Evolutionary conservation across 2,113 vertebrate species (phyloP), one percentile per base, ranked within the genome.

Genomic region (Erythrocebus patas): DNA sequence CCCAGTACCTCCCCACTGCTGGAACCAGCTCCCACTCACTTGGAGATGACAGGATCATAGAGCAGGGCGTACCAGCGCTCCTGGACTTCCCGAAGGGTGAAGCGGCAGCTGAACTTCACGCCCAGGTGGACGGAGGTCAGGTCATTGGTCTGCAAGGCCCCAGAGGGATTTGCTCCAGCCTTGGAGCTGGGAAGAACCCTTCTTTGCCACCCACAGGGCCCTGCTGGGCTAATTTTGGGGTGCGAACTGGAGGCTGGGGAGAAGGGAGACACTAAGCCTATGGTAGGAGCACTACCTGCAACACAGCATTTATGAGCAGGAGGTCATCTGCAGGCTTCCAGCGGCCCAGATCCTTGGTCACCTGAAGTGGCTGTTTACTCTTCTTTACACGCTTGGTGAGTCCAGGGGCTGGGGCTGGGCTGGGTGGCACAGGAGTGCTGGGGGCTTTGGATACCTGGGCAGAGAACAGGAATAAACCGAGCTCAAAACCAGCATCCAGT

Each of bases 101-200:
- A 99, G 50, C 99, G 99, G 97, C 99, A 99, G 98, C 99, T 99
- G 98, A 99, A 99, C 98, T 99, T 99, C 91, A 99, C 99, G 0
- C 99, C 99, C 98, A 99, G 95, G 97, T 99, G 99, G 90, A 99
- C 99, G 0, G 99, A 99, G 6, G 99, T 99, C 72, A 99, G 98
- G 96, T 99, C 99, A 50, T 99, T 99, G 73, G 99, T 99, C 99
- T 99, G 95, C 50, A 98, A 97, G 64, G 85, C 8, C 64, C 88
- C 95, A 93, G 50, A 75, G 12, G 20, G 20, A 66, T 91, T 84
- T 86, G 61, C 5, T 88, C 40, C 61, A 95, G 86, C 22, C 38
- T 70, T 48, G 45, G n/a, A 35, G 17, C 12, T 87, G 27, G 18
- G 35, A 86, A 88, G 57, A 90, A 79, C 50, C 81, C 43, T 50